Base-by-base conservation (phyloP, 2,113 vertebrate genomes). In the Jacana jacana region DNA sequence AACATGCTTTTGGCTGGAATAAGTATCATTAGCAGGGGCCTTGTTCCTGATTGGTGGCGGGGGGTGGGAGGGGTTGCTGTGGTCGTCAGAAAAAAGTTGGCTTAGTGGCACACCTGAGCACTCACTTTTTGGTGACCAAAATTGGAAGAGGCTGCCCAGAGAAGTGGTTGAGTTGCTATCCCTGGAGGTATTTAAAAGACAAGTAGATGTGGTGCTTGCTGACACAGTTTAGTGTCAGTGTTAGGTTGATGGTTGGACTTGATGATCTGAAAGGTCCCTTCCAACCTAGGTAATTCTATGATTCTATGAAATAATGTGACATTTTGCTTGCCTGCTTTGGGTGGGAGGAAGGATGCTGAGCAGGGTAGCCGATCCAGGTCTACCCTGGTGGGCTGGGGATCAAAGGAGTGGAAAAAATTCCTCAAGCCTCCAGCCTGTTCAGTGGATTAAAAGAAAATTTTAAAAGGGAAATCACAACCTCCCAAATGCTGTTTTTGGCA, bases 1-100 rank as follows among this genome's bases (percentile, higher is more conserved):
- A 18, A 30, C 0, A 0, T 54, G 17, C 22, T 75, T 61, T 55
- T 81, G n/a, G 24, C 24, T 57, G 48, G 14, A 66, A 42, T 30
- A 17, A 64, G 33, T 31, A 10, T 19, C 5, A 0, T 16, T 57
- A 17, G 13, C 1, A 3, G 28, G 16, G 13, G 8, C 16, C 20
- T 66, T 83, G 51, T n/a, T 90, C 30, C 35, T 51, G 16, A 8
- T 24, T 13, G 5, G 39, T 23, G 17, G 2, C 5, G 49, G 17
- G 8, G 25, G 5, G 2, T 8, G 17, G 4, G 7, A 6, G 27
- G 6, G 12, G 27, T 54, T 84, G 48, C 15, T 63, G 30, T 54
- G 46, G 37, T 78, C 64, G 27, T 37, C 65, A 15, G 88, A 75
- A 81, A 28, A 48, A 48, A 57, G 3, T 17, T 70, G 28, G 37